phyloP scores from a whole-genome alignment of 23 tunicate species.

The Diplosoma virens region DNA sequence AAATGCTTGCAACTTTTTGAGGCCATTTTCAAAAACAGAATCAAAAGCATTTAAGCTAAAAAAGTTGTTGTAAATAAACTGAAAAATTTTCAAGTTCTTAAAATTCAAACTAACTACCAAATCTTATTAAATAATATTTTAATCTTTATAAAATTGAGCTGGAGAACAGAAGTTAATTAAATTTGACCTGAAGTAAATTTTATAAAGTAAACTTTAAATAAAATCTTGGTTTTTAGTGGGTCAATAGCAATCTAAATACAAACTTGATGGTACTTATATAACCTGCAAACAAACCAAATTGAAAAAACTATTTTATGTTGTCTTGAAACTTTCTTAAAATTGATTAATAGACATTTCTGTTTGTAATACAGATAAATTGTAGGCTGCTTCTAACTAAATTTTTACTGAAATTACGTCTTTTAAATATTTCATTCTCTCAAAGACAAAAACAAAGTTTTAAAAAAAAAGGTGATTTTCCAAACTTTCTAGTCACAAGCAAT shows the following conservation, averaged over 20 bases:
- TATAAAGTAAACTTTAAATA: background rate
- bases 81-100: background rate
- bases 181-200: background rate
- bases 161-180: background rate
- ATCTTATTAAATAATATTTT: background rate
- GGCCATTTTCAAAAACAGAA: background rate
- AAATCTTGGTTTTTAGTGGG: background rate
- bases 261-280: background rate
- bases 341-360: background rate
- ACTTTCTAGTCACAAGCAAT: no score
- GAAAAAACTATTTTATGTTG: no score
- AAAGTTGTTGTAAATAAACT: no score
- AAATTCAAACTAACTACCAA: background rate
- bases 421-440: no score
- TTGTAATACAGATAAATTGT: background rate
- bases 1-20: conserved; percentile 1
- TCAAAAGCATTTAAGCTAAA: background rate
- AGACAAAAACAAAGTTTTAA: no score
- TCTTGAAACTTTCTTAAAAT: no score
- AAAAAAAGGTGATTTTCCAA: background rate
- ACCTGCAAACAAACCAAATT: background rate
- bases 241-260: no score
- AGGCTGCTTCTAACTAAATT: no score
- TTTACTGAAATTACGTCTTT: no score
- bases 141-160: background rate